Evolutionary conservation across 2,113 vertebrate genomes (phyloP).

Genomic region (Poicephalus meyeri): DNA sequence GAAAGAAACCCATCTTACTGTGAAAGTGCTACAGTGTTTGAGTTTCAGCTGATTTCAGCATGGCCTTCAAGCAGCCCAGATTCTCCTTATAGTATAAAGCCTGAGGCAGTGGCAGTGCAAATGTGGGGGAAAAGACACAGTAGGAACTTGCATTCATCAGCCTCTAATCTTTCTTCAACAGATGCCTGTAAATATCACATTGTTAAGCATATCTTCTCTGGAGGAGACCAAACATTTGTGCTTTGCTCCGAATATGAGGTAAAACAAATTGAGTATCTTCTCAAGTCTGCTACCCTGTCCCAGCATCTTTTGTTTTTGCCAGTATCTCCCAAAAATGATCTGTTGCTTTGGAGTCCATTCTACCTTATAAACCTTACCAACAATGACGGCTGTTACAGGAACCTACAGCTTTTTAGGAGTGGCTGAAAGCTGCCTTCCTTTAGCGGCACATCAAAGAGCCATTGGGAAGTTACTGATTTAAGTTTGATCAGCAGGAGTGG

Average conservation of each 20-base stretch:
- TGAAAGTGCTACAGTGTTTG: neutral
- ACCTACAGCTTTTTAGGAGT: neutral
- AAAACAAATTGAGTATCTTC: slow-evolving; percentile 14
- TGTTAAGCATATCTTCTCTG: slow-evolving; percentile 91
- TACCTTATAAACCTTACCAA: neutral
- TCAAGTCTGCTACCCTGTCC: neutral
- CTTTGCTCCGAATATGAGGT: slow-evolving; percentile 89
- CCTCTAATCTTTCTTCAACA: slow-evolving; percentile 59
- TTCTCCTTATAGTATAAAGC: neutral
- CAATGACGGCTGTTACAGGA: neutral
- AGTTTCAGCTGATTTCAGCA: neutral
- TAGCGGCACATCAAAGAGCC: neutral
- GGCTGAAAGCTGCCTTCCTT: neutral
- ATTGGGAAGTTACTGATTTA: neutral
- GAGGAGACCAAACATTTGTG: slow-evolving; percentile 94
- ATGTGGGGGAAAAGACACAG: neutral
- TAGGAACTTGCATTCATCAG: neutral
- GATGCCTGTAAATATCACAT: slow-evolving; percentile 79
- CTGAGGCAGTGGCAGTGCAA: neutral
- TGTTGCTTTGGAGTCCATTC: neutral
- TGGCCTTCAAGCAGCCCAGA: neutral
- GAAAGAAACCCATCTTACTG: neutral
- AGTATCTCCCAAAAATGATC: neutral
- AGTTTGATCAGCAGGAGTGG: neutral
- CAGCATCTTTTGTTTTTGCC: neutral